These are phyloP conservation scores for Raja brachyura DNA, from an alignment of 2,113 vertebrate genomes.

Conservation along the genomic window DNA sequence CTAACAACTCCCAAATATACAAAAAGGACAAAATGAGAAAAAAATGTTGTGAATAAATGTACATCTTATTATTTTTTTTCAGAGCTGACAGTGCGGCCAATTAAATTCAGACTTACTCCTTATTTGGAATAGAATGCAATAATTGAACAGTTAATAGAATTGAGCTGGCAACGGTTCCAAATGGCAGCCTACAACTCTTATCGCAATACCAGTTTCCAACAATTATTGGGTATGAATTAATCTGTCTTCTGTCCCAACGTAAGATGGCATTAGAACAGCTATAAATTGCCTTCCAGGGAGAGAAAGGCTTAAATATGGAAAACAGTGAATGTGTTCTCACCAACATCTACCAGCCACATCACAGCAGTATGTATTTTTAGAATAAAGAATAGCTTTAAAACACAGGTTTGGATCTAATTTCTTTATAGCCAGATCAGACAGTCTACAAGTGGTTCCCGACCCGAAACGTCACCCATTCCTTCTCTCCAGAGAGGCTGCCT, in stretches of 20 bases:
- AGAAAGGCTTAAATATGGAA: conserved; percentile 19
- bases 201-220: neutral
- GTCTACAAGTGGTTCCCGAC: neutral
- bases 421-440: conserved; percentile 16
- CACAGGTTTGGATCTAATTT: neutral
- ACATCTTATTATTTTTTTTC: too few relatives aligned
- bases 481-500: too few relatives aligned
- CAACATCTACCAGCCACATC: conserved; percentile 21
- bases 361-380: conserved; percentile 9
- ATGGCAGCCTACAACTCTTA: neutral
- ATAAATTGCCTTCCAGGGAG: conserved; percentile 3
- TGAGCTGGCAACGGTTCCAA: neutral
- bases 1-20: too few relatives aligned
- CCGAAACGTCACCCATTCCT: too few relatives aligned
- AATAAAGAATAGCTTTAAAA: conserved; percentile 28
- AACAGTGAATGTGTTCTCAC: neutral
- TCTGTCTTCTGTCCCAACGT: neutral
- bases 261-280: neutral
- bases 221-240: neutral
- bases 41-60: too few relatives aligned
- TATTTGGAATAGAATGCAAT: neutral
- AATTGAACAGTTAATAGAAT: too few relatives aligned
- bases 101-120: too few relatives aligned
- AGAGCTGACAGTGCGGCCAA: too few relatives aligned
- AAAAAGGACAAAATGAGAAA: too few relatives aligned